These are phyloP conservation scores for Sebastes kiyomatsui DNA, from an alignment of 2,797 vertebrate genomes.

Conservation along the genomic window DNA sequence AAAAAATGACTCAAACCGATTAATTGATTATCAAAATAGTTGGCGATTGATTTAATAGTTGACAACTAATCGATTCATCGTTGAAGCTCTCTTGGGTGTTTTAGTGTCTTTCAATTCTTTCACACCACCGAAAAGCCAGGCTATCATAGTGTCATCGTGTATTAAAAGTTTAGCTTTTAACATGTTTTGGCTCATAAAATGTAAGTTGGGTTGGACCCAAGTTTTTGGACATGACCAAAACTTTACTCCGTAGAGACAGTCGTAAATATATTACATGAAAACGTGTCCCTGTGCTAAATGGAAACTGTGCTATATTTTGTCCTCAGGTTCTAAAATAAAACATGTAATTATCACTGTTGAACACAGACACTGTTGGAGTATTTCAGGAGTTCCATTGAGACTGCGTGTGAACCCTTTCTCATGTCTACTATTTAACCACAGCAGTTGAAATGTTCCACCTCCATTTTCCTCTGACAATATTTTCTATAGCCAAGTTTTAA, in stretches of 20 bases:
- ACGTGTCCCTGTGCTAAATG: background rate
- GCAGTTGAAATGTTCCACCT: conserved; percentile 6
- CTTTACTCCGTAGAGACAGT: background rate
- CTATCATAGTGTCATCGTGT: background rate
- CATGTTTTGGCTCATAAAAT: background rate
- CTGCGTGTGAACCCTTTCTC: background rate
- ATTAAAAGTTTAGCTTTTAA: background rate
- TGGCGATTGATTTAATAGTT: too few species aligned
- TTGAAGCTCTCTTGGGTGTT: background rate
- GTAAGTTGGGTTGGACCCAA: background rate
- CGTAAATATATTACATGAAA: background rate
- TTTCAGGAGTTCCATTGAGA: background rate
- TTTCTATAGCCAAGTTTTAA: conserved; percentile 6
- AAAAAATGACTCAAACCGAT: too few species aligned
- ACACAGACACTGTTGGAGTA: background rate
- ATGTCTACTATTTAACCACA: background rate
- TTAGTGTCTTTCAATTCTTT: background rate
- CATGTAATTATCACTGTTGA: background rate
- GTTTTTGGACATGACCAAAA: background rate
- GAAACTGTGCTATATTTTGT: background rate
- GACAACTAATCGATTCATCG: too few species aligned
- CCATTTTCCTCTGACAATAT: background rate
- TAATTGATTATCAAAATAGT: too few species aligned
- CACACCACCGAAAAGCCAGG: background rate
- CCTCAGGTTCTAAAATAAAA: background rate